phyloP scores from a whole-genome alignment of 2,888 invertebrate genomes.

The Scaeva pyrastri region DNA sequence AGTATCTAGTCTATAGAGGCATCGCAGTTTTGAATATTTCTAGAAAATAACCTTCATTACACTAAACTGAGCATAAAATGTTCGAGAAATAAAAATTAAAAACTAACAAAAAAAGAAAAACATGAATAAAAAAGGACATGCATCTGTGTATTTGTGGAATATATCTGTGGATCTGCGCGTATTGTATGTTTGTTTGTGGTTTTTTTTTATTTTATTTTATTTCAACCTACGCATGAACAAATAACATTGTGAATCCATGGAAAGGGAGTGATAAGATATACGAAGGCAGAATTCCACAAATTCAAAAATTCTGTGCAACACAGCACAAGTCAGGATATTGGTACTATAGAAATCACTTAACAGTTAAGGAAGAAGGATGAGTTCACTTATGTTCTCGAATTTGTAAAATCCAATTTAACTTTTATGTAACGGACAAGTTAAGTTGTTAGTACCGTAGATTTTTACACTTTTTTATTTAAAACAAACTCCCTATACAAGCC shows the following conservation, averaged over 20 bases:
- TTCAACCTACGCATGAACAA: constrained; percentile 72
- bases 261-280: constrained; percentile 17
- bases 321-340: constrained; percentile 36
- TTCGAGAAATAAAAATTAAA: constrained; percentile 53
- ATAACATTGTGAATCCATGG: constrained; percentile 33
- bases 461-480: too few relatives aligned
- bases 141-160: neutral
- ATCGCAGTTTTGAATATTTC: neutral
- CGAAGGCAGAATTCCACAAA: constrained; percentile 45
- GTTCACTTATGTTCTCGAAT: constrained; percentile 6
- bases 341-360: neutral
- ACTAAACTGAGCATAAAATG: constrained; percentile 66
- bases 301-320: constrained; percentile 56
- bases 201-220: neutral
- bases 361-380: constrained; percentile 41
- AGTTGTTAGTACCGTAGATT: too few relatives aligned
- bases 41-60: constrained; percentile 49
- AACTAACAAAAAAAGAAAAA: constrained; percentile 5
- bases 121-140: neutral
- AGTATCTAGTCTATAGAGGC: neutral
- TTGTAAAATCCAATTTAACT: neutral
- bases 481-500: too few relatives aligned
- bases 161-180: constrained; percentile 1
- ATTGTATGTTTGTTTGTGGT: constrained; percentile 20
- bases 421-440: neutral